Percentiles rank a stretch among this genome's conserved stretches.
These are phyloP conservation scores for Tinea semifulvella DNA, from an alignment of 2,888 invertebrate species.

Conservation along the genomic window DNA sequence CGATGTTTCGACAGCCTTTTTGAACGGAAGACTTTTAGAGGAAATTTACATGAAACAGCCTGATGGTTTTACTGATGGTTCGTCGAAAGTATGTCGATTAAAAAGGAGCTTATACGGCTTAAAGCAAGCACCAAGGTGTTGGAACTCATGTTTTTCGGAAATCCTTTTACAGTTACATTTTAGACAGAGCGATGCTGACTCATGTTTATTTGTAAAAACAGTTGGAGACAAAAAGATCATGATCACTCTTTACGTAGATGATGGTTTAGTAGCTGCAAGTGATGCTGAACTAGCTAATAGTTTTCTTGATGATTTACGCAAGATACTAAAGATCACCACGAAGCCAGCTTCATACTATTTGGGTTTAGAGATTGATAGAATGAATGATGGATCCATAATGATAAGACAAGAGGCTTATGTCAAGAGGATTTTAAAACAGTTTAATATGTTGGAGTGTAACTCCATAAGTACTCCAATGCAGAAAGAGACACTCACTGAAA, in stretches of 20 bases:
- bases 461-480: conserved; percentile 13
- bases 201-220: conserved; percentile 7
- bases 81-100: conserved; percentile 1
- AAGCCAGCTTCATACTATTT: conserved; percentile 11
- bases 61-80: too few species aligned
- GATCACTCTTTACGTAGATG: conserved; percentile 14
- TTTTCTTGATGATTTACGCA: conserved; percentile 1
- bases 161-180: background rate
- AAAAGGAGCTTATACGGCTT: conserved; percentile 11
- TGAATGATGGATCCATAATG: background rate
- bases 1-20: too few species aligned
- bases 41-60: too few species aligned
- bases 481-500: conserved; percentile 6
- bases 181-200: conserved; percentile 11
- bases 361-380: conserved; percentile 10
- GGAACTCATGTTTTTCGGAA: conserved; percentile 2
- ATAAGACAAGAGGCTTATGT: conserved; percentile 11
- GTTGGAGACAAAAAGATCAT: conserved; percentile 3
- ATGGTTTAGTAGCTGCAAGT: conserved; percentile 14
- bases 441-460: conserved; percentile 12
- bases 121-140: conserved; percentile 13
- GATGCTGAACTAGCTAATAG: conserved; percentile 3
- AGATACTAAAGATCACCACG: background rate
- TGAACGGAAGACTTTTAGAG: too few species aligned
- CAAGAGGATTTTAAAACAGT: conserved; percentile 11